Base-by-base conservation (phyloP, 1,140 invertebrate species). In the Drosophila prosaltans region DNA sequence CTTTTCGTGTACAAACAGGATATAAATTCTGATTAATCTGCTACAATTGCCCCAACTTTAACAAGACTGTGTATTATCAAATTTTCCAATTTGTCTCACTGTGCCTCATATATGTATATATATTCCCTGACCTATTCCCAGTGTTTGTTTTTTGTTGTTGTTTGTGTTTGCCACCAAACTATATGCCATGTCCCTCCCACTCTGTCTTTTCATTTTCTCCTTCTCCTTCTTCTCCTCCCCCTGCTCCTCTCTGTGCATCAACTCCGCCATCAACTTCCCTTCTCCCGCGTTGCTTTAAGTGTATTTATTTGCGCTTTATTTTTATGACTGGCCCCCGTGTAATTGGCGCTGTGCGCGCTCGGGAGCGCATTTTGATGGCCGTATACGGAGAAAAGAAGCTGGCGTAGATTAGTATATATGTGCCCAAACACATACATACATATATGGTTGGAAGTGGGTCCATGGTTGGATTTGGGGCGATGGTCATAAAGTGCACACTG, bases 241-340 rank as follows among this genome's bases (percentile, higher is more conserved):
- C 28, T 4, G 2, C 28, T 30, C 28, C 28, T 30, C 32, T 36
- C 32, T 36, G 32, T 36, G 6, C 6, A 36, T 36, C 32, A 36
- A 36, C 54, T 7, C 26, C 61, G 26, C 28, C 43, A 28, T 10
- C 10, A 55, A 36, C 58, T 57, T 28, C 39, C 71, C 28, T 36
- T 28, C 71, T 79, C 65, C 59, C 16, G 45, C 45, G 21, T 26
- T 65, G 65, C 74, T 88, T 86, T 86, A 86, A 86, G 83, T 86
- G 83, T 88, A 86, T 86, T 86, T 86, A 88, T 86, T 88, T 88
- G 83, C 72, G 81, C 80, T 86, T 86, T 86, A 86, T 86, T 88
- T 86, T 86, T 86, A 86, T 83, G 83, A 82, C 83, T 73, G 72
- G 76, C 57, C 74, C 74, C 82, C 80, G 83, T 88, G 83, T 88